Percentiles rank a stretch among this genome's conserved stretches.
Evolutionary conservation across 1,140 invertebrate species (phyloP).

Genomic region (Panonychus citri): DNA sequence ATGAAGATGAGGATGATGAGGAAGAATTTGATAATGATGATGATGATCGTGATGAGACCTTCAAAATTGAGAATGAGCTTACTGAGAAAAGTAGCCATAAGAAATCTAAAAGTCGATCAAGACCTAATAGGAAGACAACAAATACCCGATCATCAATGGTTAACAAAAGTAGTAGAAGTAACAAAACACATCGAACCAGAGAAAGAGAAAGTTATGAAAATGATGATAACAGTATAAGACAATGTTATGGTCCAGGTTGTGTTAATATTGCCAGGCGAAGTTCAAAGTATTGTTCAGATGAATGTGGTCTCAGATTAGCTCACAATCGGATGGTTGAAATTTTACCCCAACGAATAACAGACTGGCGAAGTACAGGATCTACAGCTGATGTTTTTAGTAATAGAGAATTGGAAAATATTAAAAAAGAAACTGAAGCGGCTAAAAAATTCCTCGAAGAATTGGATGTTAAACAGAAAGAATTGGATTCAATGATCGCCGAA

Average conservation of each 20-base stretch:
- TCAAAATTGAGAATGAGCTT: not conserved
- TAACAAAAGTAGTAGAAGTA: not conserved
- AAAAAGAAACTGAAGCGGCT: slow-evolving; percentile 36
- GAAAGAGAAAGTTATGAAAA: slow-evolving; percentile 4
- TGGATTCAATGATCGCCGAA: slow-evolving; percentile 26
- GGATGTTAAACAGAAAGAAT: slow-evolving; percentile 45
- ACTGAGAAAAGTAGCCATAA: not conserved
- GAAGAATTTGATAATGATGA: slow-evolving; percentile 7
- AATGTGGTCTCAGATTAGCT: slow-evolving; percentile 75
- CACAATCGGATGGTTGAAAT: slow-evolving; percentile 40
- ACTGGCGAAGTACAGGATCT: slow-evolving; percentile 73
- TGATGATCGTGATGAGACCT: slow-evolving; percentile 6
- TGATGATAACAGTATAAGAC: slow-evolving; percentile 22
- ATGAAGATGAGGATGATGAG: slow-evolving; percentile 2
- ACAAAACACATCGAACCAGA: slow-evolving; percentile 1
- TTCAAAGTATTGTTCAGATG: slow-evolving; percentile 85
- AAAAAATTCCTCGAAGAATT: slow-evolving; percentile 35
- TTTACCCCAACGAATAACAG: slow-evolving; percentile 71
- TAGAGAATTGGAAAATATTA: slow-evolving; percentile 51
- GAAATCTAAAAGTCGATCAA: not conserved
- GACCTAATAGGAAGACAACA: not conserved
- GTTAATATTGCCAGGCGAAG: slow-evolving; percentile 42
- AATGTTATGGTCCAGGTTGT: slow-evolving; percentile 81
- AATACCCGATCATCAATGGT: not conserved
- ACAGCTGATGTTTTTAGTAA: slow-evolving; percentile 65